Conservation (phyloP, 2,797 vertebrate genomes). For the Mus spretus region DNA sequence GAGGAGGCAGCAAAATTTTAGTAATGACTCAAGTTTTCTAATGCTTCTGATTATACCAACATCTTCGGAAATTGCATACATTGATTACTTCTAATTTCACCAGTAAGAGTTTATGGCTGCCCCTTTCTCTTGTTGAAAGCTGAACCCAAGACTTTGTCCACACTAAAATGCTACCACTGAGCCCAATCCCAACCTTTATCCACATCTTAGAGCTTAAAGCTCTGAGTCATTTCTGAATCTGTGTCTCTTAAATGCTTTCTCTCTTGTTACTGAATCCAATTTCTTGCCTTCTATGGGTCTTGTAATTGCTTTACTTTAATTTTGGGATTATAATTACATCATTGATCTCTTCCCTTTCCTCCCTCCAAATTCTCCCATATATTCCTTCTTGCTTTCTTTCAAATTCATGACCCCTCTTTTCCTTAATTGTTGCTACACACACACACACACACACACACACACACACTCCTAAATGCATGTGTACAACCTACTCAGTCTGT, state of each 20-base stretch:
- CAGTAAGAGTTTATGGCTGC: background rate
- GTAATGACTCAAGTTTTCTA: background rate
- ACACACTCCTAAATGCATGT: background rate
- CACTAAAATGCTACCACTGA: background rate
- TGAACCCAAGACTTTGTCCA: background rate
- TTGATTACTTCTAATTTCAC: background rate
- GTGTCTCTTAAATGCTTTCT: background rate
- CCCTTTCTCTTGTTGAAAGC: background rate
- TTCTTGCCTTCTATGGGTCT: background rate
- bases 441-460: background rate
- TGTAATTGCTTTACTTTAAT: background rate
- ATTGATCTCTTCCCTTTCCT: background rate
- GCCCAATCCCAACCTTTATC: background rate
- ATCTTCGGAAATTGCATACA: background rate
- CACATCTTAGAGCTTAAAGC: background rate
- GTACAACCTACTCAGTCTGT: background rate
- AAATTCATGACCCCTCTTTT: background rate
- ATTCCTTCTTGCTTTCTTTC: background rate
- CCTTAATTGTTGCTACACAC: background rate
- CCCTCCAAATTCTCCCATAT: background rate
- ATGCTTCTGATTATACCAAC: background rate
- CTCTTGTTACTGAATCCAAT: background rate
- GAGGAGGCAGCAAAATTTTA: background rate
- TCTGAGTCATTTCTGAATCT: background rate
- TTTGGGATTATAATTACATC: background rate